phyloP scores from a whole-genome alignment of 2,797 vertebrate species.

The Acanthurus leucopareius region DNA sequence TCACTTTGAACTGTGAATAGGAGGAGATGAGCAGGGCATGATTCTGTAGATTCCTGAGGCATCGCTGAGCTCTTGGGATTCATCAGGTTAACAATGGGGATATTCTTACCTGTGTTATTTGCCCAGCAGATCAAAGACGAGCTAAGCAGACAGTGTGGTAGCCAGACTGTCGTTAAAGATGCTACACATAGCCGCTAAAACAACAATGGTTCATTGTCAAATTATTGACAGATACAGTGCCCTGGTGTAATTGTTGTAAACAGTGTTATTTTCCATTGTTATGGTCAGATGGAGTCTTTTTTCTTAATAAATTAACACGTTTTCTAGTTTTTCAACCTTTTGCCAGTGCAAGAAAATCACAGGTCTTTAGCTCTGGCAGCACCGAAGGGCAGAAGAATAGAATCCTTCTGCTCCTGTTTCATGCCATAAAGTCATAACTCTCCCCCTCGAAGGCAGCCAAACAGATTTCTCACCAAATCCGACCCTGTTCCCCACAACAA shows the following conservation, averaged over 20 bases:
- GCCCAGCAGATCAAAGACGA: conserved; percentile 47
- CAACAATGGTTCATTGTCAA: background rate
- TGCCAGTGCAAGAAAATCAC: conserved; percentile 31
- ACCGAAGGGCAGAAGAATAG: conserved; percentile 15
- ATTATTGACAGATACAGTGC: background rate
- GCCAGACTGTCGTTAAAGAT: conserved; percentile 13
- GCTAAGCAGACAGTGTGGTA: conserved; percentile 14
- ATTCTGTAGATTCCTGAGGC: conserved; percentile 40
- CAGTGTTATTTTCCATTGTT: background rate
- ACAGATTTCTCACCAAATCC: conserved; percentile 34
- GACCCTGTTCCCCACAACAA: conserved; percentile 11
- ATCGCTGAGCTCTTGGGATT: conserved; percentile 38
- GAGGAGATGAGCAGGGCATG: conserved; percentile 38
- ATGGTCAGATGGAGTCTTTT: background rate
- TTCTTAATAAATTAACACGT: background rate
- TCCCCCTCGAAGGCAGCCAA: conserved; percentile 1
- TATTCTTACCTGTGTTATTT: conserved; percentile 51
- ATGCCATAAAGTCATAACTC: conserved; percentile 27
- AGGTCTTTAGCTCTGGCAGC: conserved; percentile 33
- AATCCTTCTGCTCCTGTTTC: conserved; percentile 15
- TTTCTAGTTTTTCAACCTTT: background rate
- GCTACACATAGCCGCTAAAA: conserved; percentile 7
- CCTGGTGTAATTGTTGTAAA: conserved; percentile 16
- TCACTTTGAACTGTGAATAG: conserved; percentile 55
- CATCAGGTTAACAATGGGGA: conserved; percentile 50